Base-by-base conservation (phyloP, 2,113 vertebrate species). In the Crotalus horridus region DNA sequence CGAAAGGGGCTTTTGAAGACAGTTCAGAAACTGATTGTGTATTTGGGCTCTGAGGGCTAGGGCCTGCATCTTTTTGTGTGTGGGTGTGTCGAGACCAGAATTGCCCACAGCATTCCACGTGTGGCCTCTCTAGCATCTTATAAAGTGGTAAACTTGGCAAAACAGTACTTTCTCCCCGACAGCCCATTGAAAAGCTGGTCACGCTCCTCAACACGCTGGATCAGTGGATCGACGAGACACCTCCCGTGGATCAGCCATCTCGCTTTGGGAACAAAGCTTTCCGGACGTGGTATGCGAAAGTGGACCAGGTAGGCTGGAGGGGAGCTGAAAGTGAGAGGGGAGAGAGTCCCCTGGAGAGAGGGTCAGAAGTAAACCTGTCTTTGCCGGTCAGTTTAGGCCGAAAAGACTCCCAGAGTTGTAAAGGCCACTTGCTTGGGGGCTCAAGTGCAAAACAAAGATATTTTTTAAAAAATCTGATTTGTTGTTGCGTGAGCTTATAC, bases 181-280 rank as follows among this genome's bases (percentile, higher is more conserved):
- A 99, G 99, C 98, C 98, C 8, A 98, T 99, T 90, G 98, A 99
- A 96, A 99, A 99, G 92, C 96, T 99, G 95, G 94, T 99, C 2
- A 95, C 96, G 61, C 96, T 99, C 92, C 97, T 99, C 93, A 98
- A 97, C 91, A 99, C 98, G 0, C 97, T 99, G n/a, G 99, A 99
- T 96, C 97, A 95, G 88, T 99, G 99, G 99, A 99, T 99, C 0
- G 98, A 99, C 46, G 99, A 99, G 97, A 99, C 98, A 0, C 99
- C 99, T 0, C 99, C 99, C 0, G 97, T 98, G 55, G 99, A 99
- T 97, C 99, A 99, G 95, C 99, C 99, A 0, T 99, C 99, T 29
- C 98, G 99, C n/a, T 99, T 99, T 74, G 99, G 99, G 61, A 99
- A 99, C 97, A 99, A 99, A 95, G 99, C 99, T 93, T 99, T 98